Conservation (phyloP, 2,888 invertebrate species). For the Imbricaverruca yamaguchii region DNA sequence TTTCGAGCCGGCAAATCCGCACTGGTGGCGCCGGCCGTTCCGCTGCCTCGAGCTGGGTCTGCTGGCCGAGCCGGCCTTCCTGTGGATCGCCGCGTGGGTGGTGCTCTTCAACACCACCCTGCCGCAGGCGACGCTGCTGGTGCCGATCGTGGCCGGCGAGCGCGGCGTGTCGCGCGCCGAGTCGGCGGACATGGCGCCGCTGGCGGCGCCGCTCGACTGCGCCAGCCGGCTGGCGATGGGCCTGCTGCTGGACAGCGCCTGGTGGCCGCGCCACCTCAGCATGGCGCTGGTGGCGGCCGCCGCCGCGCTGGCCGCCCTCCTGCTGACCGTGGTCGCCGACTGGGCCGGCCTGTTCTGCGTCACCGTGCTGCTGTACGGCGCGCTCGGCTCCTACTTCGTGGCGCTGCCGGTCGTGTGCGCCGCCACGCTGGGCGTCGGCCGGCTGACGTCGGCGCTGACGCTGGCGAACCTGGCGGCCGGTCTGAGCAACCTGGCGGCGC, state of each 20-base stretch:
- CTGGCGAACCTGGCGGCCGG: conserved; percentile 2
- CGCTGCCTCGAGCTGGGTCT: not conserved
- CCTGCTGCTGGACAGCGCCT: not conserved
- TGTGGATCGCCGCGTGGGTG: not conserved
- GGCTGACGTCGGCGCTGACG: not conserved
- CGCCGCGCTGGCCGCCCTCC: not conserved
- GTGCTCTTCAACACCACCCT: not conserved
- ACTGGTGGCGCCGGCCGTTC: not conserved
- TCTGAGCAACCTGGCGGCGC: not conserved
- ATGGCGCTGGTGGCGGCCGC: not conserved
- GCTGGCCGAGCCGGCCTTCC: not conserved
- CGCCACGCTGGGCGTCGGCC: not conserved
- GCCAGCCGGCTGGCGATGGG: not conserved
- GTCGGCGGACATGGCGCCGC: not conserved
- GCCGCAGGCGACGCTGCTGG: conserved; percentile 1
- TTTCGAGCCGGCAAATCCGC: not conserved
- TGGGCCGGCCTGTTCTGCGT: conserved; percentile 1
- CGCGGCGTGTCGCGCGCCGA: not conserved
- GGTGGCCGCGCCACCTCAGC: not conserved
- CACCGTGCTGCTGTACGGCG: not conserved
- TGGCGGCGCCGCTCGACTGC: not conserved
- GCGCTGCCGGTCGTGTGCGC: conserved; percentile 4
- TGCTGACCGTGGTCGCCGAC: not conserved
- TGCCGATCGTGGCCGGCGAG: not conserved
- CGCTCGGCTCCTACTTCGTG: not conserved